Evolutionary conservation across 2,797 vertebrate genomes (phyloP), one percentile per base, ranked within the genome.

Genomic region (Lindbergichthys nudifrons): DNA sequence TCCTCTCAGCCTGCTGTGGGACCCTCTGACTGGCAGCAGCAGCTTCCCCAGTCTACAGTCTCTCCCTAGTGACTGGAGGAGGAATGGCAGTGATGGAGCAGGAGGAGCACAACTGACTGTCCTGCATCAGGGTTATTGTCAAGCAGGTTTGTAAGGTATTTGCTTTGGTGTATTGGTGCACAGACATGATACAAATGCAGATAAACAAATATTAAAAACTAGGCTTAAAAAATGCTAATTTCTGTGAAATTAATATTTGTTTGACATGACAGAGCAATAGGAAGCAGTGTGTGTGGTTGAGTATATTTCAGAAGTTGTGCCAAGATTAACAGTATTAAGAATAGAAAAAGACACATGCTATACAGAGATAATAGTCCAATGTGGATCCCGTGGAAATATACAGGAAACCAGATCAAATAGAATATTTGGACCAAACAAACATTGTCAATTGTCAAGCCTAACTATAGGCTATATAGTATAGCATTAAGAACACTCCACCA

Each of bases 1-100:
- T 89, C 73, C 61, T 86, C 65, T 73, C 74, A 83, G 51, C 86
- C 84, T 54, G 88, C 82, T 57, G 88, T 67, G 90, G 88, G 89
- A 93, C 88, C 58, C 78, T 79, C 45, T 41, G 82, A 80, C 74
- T 39, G 80, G 39, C 9, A 65, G 65, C 82, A 73, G 83, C 75
- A 61, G 84, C 70, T 70, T 73, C 61, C 43, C 47, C 54, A 57
- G 88, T 74, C 59, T 81, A 64, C 45, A 87, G 90, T 89, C 92
- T 91, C 94, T 90, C 92, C 85, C 94, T 94, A 90, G 92, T 89
- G 94, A 89, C 88, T 26, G 83, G 64, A 87, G 65, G 53, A 32
- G 89, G 88, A 88, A 93, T 76, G 67, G 57, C 88, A 90, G 73
- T 8, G 68, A 73, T 42, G 66, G 70, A 75, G 76, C 26, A 0